Base-by-base conservation (phyloP, 2,888 invertebrate species). In the Papilio elwesi region DNA sequence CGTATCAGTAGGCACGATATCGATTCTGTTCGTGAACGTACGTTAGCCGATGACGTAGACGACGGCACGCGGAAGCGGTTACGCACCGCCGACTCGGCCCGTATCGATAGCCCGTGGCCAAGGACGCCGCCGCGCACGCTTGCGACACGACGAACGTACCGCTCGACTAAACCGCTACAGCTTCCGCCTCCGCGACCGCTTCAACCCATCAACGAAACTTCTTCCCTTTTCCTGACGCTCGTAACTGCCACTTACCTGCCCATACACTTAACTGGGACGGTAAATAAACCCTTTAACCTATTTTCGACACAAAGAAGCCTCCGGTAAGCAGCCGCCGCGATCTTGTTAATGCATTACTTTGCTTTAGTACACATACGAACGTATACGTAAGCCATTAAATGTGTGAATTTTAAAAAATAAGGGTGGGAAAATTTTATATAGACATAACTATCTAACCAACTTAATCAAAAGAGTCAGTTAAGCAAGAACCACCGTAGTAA, bases 31-130 rank as follows among this genome's bases (percentile, higher is more conserved):
- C 73, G 70, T 67, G 63, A 73, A 43, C 76, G 76, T 70, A 68
- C 75, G 70, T 69, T 47, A 26, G 74, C 16, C 16, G 71, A 78
- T 86, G 86, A 88, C 87, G 89, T 86, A 43, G 59, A 9, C 81
- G 83, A 77, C 76, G 78, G 83, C 80, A 89, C 82, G 85, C 89
- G 90, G 92, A 92, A 91, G 87, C 80, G 80, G 87, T 85, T 86
- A 88, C 90, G 90, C 89, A 83, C 83, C 85, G 87, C 80, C 88
- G 87, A 79, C 78, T 82, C 73, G 74, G 74, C 68, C 67, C 65
- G 75, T 72, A 74, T 74, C 71, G 76, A 75, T 74, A 76, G 76
- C 63, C 73, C 70, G 75, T 73, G 73, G 74, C 68, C 74, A 70
- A 74, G 72, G 73, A 74, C 73, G 76, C 77, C 78, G 78, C 76